These are phyloP conservation scores for Acronicta psi DNA, from an alignment of 2,888 invertebrate species.

Conservation along the genomic window DNA sequence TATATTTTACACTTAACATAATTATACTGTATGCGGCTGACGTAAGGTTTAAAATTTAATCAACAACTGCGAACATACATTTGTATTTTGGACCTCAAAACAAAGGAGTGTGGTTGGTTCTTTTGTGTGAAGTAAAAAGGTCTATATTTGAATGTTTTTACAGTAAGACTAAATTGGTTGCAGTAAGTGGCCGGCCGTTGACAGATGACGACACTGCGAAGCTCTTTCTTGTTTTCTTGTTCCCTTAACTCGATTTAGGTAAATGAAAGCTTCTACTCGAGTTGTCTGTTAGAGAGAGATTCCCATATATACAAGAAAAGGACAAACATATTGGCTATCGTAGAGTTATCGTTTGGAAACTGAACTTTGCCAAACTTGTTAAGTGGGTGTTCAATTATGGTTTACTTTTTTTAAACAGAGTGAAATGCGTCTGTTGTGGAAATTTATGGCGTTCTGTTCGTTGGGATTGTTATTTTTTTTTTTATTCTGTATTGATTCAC, in stretches of 20 bases:
- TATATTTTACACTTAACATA: constrained; percentile 11
- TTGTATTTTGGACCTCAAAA: constrained; percentile 28
- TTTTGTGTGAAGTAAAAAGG: constrained; percentile 49
- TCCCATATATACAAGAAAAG: constrained; percentile 13
- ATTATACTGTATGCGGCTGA: constrained; percentile 37
- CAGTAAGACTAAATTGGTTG: constrained; percentile 53
- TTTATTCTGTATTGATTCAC: constrained; percentile 9
- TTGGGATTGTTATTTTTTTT: constrained; percentile 19
- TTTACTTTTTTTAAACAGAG: constrained; percentile 20
- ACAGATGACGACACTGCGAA: constrained; percentile 79
- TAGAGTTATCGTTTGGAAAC: constrained; percentile 60
- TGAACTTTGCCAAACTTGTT: constrained; percentile 55
- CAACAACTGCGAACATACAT: constrained; percentile 19
- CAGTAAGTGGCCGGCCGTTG: constrained; percentile 73
- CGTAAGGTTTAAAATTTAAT: constrained; percentile 42
- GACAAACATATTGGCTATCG: constrained; percentile 31
- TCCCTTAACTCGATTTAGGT: constrained; percentile 80
- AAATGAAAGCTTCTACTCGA: constrained; percentile 73
- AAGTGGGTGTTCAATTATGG: constrained; percentile 42
- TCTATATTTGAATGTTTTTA: constrained; percentile 46
- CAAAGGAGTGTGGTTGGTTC: constrained; percentile 33
- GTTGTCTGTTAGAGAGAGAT: constrained; percentile 64
- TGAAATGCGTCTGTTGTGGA: constrained; percentile 7
- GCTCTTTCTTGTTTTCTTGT: constrained; percentile 80
- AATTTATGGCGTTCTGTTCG: constrained; percentile 13